Percentiles rank a stretch among this genome's conserved stretches.
Conservation (phyloP, 2,888 invertebrate species). For the Sphaeridia pumilis region DNA sequence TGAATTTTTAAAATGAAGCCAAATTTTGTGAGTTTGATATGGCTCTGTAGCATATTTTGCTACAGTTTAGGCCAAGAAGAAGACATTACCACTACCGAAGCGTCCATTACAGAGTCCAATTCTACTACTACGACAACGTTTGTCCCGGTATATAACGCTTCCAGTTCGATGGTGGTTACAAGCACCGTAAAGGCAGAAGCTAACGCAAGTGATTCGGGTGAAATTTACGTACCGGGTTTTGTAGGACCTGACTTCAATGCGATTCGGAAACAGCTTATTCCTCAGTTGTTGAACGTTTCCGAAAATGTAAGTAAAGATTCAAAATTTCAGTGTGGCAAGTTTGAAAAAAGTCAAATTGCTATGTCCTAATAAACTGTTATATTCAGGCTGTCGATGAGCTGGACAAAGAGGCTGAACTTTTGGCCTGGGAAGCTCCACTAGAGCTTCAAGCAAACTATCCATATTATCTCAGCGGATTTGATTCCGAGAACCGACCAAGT, state of each 20-base stretch:
- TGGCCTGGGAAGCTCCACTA: constrained; percentile 12
- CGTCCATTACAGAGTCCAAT: no score
- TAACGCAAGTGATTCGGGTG: no score
- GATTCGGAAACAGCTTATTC: constrained; percentile 10
- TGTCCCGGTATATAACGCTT: no score
- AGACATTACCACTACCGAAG: no score
- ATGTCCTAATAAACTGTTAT: neutral
- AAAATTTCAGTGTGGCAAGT: neutral
- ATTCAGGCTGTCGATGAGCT: constrained; percentile 9
- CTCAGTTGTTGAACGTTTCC: constrained; percentile 6
- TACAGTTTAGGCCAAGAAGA: no score
- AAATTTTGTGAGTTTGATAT: no score
- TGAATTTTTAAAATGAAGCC: no score
- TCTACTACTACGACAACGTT: no score
- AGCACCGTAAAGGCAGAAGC: no score
- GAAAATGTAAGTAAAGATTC: constrained; percentile 5
- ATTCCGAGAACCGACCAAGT: constrained; percentile 4
- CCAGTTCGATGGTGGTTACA: no score
- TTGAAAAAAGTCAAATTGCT: neutral
- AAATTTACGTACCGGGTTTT: no score
- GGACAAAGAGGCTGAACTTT: constrained; percentile 8
- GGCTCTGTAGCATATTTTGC: no score
- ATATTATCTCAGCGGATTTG: constrained; percentile 14
- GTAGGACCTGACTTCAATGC: neutral
- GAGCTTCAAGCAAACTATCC: constrained; percentile 10